Evolutionary conservation across 2,113 vertebrate species (phyloP).

Genomic region (Xenopus laevis): DNA sequence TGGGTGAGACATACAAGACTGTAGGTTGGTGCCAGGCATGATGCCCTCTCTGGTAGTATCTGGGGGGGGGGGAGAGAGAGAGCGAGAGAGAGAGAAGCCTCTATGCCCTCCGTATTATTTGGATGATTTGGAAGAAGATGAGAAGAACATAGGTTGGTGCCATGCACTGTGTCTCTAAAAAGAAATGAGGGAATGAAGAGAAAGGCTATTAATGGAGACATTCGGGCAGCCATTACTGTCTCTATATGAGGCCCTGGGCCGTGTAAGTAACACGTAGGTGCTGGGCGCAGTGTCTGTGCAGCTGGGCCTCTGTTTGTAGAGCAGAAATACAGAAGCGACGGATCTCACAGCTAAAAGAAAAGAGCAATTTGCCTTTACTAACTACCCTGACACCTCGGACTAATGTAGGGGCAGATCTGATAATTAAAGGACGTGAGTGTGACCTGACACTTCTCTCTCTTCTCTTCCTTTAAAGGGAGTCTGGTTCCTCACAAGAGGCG

Average conservation of each 20-base stretch:
- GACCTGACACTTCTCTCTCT: slow-evolving; percentile 23
- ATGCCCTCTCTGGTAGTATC: too few species aligned
- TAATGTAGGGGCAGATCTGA: slow-evolving; percentile 37
- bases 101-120: too few species aligned
- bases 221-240: not conserved
- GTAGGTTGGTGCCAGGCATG: too few species aligned
- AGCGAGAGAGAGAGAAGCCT: too few species aligned
- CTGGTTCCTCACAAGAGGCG: slow-evolving; percentile 3
- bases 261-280: slow-evolving; percentile 18
- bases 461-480: slow-evolving; percentile 9
- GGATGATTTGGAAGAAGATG: too few species aligned
- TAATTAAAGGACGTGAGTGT: slow-evolving; percentile 37
- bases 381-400: slow-evolving; percentile 23
- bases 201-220: too few species aligned
- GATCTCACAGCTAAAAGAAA: slow-evolving; percentile 19
- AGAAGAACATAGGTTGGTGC: too few species aligned
- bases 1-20: too few species aligned
- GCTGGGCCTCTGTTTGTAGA: slow-evolving; percentile 40
- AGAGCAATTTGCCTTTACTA: slow-evolving; percentile 23
- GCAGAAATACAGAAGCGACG: slow-evolving; percentile 12
- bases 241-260: not conserved
- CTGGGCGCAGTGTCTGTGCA: not conserved
- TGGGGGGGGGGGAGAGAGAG: too few species aligned
- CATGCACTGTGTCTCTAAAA: too few species aligned
- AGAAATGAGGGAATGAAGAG: too few species aligned